Percentiles rank a stretch among this genome's conserved stretches.
phyloP scores from a whole-genome alignment of 2,888 invertebrate genomes.

The Sinelater perroti region DNA sequence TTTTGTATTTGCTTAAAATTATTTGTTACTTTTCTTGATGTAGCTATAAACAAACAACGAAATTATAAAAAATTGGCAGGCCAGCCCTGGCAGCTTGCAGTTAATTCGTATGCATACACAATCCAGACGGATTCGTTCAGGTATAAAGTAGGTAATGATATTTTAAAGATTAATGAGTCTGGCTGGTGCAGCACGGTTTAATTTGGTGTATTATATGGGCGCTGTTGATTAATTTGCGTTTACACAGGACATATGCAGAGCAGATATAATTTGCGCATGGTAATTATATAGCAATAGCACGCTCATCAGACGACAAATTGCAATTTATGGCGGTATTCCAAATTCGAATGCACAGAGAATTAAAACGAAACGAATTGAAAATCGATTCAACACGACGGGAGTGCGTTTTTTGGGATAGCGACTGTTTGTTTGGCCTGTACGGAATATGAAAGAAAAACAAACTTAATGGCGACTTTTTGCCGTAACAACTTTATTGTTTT shows the following conservation, averaged over 20 bases:
- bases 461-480: too few relatives aligned
- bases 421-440: too few relatives aligned
- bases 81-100: too few relatives aligned
- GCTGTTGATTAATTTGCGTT: slow-evolving; percentile 7
- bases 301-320: neutral
- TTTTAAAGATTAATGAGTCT: slow-evolving; percentile 11
- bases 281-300: neutral
- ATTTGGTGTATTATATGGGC: neutral
- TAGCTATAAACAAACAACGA: neutral
- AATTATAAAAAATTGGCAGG: too few relatives aligned
- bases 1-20: too few relatives aligned
- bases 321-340: too few relatives aligned
- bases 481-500: too few relatives aligned
- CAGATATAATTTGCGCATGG: neutral
- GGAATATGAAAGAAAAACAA: too few relatives aligned
- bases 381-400: too few relatives aligned
- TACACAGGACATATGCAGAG: neutral
- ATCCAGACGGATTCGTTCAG: neutral
- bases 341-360: too few relatives aligned
- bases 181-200: slow-evolving; percentile 1
- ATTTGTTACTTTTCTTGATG: neutral
- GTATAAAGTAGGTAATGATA: slow-evolving; percentile 9
- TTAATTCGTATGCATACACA: slow-evolving; percentile 6
- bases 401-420: too few relatives aligned
- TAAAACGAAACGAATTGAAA: too few relatives aligned